These are phyloP conservation scores for Scytalopus superciliaris DNA, from an alignment of 2,113 vertebrate genomes.

Conservation along the genomic window DNA sequence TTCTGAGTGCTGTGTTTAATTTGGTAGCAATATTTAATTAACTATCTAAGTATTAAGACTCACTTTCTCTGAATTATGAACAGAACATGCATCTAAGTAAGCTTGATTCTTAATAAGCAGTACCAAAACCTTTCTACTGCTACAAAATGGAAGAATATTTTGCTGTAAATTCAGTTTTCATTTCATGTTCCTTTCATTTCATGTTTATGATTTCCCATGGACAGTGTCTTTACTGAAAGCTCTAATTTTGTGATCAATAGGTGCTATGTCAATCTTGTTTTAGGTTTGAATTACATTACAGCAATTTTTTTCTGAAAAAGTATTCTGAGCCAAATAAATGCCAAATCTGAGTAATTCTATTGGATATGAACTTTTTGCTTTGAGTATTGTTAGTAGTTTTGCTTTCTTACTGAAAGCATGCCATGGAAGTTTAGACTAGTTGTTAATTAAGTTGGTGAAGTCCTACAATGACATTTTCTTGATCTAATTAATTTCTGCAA, in stretches of 20 bases:
- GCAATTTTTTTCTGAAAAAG: background rate
- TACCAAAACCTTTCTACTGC: background rate
- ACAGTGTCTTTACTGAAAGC: background rate
- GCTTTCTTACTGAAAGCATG: background rate
- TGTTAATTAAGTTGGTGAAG: background rate
- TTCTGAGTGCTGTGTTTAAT: background rate
- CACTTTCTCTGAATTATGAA: background rate
- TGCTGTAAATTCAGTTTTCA: background rate
- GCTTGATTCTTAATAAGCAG: background rate
- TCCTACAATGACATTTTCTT: background rate
- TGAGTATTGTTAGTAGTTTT: background rate
- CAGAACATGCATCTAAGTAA: background rate
- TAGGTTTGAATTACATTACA: background rate
- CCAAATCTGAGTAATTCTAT: background rate
- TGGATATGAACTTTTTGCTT: background rate
- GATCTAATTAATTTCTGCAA: background rate
- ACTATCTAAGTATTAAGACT: background rate
- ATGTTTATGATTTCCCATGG: background rate
- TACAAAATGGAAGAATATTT: background rate
- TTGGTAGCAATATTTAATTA: background rate
- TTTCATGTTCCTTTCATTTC: too few relatives aligned
- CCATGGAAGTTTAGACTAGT: background rate
- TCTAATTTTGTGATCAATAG: background rate
- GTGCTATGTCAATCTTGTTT: background rate
- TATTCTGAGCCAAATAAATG: background rate